These are phyloP conservation scores for Pluvialis apricaria DNA, from an alignment of 2,113 vertebrate species.

Conservation along the genomic window DNA sequence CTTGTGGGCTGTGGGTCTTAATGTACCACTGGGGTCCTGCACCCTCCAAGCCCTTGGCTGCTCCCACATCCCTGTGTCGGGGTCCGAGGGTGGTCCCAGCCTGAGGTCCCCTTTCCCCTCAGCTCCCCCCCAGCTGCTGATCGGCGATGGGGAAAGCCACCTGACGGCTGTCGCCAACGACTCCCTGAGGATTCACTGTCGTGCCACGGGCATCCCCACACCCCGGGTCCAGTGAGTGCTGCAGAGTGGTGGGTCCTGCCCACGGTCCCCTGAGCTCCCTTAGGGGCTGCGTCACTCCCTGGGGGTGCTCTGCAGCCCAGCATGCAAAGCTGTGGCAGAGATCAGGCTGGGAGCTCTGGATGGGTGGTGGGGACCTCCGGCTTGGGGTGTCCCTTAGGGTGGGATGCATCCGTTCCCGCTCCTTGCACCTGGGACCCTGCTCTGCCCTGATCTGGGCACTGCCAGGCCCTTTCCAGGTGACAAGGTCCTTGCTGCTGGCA, in stretches of 20 bases:
- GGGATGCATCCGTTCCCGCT: neutral
- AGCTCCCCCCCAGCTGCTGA: slow-evolving; percentile 69
- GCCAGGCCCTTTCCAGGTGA: neutral
- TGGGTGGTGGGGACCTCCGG: neutral
- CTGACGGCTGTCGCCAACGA: slow-evolving; percentile 37
- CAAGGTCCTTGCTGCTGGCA: neutral
- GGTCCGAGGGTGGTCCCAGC: fast-evolving
- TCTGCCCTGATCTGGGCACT: neutral
- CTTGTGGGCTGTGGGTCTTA: neutral
- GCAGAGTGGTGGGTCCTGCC: neutral
- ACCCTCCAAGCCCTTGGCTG: neutral
- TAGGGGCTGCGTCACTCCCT: neutral
- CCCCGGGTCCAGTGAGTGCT: slow-evolving; percentile 66
- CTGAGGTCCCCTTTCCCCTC: neutral
- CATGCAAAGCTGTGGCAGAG: fast-evolving
- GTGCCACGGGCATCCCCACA: slow-evolving; percentile 22
- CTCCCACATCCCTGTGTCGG: neutral
- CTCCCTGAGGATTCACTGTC: slow-evolving; percentile 68
- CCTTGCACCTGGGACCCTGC: neutral
- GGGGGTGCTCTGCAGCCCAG: too few relatives aligned
- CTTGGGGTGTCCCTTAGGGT: neutral
- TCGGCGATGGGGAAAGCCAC: slow-evolving; percentile 53
- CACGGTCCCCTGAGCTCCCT: neutral
- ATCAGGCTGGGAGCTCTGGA: fast-evolving
- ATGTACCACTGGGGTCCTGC: fast-evolving